Evolutionary conservation across 2,113 vertebrate genomes (phyloP).

Genomic region (Equus przewalskii): DNA sequence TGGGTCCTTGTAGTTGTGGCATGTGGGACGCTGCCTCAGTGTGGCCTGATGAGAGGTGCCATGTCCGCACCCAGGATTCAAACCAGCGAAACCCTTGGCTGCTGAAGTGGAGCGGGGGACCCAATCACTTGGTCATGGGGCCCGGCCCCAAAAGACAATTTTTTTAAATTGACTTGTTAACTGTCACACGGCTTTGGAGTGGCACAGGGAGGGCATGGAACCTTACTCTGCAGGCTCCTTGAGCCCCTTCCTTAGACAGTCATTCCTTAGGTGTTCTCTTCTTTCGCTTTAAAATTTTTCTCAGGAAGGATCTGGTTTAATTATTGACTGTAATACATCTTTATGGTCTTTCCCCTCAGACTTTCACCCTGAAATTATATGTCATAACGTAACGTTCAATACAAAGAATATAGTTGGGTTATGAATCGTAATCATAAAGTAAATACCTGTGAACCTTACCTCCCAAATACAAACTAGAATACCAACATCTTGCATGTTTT

Average conservation of each 20-base stretch:
- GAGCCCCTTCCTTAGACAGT: background rate
- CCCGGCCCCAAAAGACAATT: too few relatives aligned
- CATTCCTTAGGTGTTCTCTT: background rate
- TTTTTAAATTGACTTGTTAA: background rate
- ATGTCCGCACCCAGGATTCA: too few relatives aligned
- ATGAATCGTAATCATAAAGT: background rate
- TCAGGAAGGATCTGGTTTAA: conserved; percentile 55
- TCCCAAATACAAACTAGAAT: conserved; percentile 13
- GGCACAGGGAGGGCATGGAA: background rate
- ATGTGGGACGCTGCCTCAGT: too few relatives aligned
- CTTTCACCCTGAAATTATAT: conserved; percentile 18
- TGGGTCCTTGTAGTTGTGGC: too few relatives aligned
- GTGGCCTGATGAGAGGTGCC: too few relatives aligned
- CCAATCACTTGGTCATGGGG: too few relatives aligned
- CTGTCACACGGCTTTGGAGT: background rate
- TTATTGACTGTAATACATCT: conserved; percentile 20
- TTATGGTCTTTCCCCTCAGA: conserved; percentile 32
- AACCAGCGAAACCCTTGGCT: too few relatives aligned
- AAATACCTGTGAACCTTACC: background rate
- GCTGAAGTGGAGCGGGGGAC: too few relatives aligned
- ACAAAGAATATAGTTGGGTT: background rate
- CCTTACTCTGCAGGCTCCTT: too few relatives aligned
- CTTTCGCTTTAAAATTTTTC: background rate
- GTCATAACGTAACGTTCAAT: background rate
- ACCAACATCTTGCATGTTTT: background rate